A percentile compares a stretch with the other conserved stretches of the same genome.
Conservation (phyloP, 2,888 invertebrate species). For the Clanis bilineata region DNA sequence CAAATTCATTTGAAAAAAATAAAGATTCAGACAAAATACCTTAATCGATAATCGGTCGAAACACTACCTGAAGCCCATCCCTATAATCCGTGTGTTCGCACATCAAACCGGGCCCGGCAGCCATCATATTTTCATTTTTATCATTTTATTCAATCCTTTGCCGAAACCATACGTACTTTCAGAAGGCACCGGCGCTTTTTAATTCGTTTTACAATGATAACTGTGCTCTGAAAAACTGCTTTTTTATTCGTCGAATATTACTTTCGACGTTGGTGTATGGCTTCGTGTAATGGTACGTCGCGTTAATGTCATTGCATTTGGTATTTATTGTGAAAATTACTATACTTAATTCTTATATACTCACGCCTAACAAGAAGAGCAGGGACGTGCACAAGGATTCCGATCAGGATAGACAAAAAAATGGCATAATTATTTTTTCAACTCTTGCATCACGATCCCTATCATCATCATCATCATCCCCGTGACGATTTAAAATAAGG, state of each 20-base stretch:
- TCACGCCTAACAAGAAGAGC: too few relatives aligned
- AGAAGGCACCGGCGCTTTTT: slow-evolving; percentile 56
- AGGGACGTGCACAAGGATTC: too few relatives aligned
- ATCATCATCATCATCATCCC: too few relatives aligned
- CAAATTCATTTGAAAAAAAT: too few relatives aligned
- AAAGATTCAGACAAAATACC: too few relatives aligned
- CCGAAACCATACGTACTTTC: slow-evolving; percentile 71
- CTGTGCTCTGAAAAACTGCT: slow-evolving; percentile 43
- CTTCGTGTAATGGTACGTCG: slow-evolving; percentile 39
- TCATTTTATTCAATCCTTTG: slow-evolving; percentile 76
- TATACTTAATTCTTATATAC: too few relatives aligned
- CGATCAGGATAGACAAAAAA: too few relatives aligned
- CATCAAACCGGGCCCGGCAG: slow-evolving; percentile 46
- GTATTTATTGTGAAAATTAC: not conserved
- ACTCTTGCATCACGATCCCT: too few relatives aligned
- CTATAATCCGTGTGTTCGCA: slow-evolving; percentile 43
- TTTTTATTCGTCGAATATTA: slow-evolving; percentile 62
- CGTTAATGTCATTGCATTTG: slow-evolving; percentile 28
- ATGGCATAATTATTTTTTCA: too few relatives aligned
- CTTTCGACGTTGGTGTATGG: slow-evolving; percentile 53
- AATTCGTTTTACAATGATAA: slow-evolving; percentile 78
- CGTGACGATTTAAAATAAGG: too few relatives aligned
- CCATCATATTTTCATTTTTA: slow-evolving; percentile 73
- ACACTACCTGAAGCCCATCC: slow-evolving; percentile 23
- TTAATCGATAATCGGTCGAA: slow-evolving; percentile 11